These are phyloP conservation scores for Cuniculus paca DNA, from an alignment of 2,797 vertebrate species.

Conservation along the genomic window DNA sequence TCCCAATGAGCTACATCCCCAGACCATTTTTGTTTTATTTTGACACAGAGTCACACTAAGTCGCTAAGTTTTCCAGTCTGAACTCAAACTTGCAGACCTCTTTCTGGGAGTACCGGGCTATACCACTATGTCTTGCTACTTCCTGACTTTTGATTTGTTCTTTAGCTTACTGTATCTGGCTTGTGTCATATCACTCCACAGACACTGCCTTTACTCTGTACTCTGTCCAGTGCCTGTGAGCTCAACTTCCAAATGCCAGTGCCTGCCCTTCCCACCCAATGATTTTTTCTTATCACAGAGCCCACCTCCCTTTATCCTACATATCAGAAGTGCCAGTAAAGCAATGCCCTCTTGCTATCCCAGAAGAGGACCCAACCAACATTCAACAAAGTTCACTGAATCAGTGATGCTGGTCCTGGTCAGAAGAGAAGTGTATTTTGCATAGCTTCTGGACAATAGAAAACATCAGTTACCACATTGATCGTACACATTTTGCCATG, in stretches of 20 bases:
- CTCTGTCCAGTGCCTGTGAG: too few species aligned
- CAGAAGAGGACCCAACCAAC: background rate
- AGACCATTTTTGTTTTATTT: background rate
- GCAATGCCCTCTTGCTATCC: background rate
- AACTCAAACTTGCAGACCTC: background rate
- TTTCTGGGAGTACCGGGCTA: background rate
- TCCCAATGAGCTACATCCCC: background rate
- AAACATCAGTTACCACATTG: background rate
- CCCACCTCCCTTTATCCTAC: background rate
- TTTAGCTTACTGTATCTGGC: background rate
- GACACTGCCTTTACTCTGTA: background rate
- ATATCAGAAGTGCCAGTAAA: background rate
- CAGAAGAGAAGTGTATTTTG: background rate
- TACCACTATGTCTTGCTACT: too few species aligned
- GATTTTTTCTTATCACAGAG: background rate
- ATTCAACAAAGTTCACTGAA: background rate
- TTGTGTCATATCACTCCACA: accelerated
- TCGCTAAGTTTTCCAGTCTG: background rate
- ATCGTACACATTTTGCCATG: background rate
- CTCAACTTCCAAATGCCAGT: background rate
- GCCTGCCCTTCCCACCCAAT: background rate
- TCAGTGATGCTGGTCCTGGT: background rate
- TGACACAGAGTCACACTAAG: background rate
- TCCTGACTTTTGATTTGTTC: background rate
- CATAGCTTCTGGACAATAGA: background rate